Base-by-base conservation (phyloP, 37 sponge, comb jelly and placozoan genomes). In the Aphrocallistes beatrix region DNA sequence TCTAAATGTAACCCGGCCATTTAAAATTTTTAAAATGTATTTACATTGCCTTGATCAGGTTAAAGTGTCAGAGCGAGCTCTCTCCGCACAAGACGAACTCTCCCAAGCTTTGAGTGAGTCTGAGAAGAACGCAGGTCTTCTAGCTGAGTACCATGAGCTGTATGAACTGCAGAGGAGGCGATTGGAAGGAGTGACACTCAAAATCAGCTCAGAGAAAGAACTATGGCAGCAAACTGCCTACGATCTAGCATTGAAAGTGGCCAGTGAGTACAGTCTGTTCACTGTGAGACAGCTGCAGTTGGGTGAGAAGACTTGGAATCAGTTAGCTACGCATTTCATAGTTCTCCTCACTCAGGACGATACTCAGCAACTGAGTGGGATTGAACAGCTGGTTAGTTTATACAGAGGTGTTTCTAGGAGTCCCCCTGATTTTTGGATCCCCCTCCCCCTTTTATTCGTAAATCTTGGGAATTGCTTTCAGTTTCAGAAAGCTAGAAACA, bases 151-250 rank as follows among this genome's bases (percentile, higher is more conserved):
- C 83, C 93, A 93, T 51, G 89, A 86, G 28, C 82, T 98, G 51
- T 98, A 98, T 49, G 99, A 98, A 83, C 88, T 98, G 19, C 99
- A 98, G 85, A 86, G 99, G 38, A 90, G 84, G 38, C 87, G 99
- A 60, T 50, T 98, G 50, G 94, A 94, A 83, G 51, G 86, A 37
- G 91, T 89, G 39, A 1, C 83, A 88, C 87, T 42, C 51, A 85
- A 85, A 1, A 83, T 98, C 50, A 90, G 81, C 21, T 13, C 51
- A 37, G 99, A 98, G 91, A 84, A 85, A 36, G 91, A 91, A 6
- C 42, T 93, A 38, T 98, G 99, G 99, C 89, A 93, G 51, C 90
- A 92, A 37, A 89, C 94, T 1, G 82, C 94, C 17, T 93, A 95
- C 87, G 50, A 88, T 17, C 90, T 98, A 28, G 91, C 99, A 19